Evolutionary conservation across 2,888 invertebrate species (phyloP).

Genomic region (Notodonta ziczac): DNA sequence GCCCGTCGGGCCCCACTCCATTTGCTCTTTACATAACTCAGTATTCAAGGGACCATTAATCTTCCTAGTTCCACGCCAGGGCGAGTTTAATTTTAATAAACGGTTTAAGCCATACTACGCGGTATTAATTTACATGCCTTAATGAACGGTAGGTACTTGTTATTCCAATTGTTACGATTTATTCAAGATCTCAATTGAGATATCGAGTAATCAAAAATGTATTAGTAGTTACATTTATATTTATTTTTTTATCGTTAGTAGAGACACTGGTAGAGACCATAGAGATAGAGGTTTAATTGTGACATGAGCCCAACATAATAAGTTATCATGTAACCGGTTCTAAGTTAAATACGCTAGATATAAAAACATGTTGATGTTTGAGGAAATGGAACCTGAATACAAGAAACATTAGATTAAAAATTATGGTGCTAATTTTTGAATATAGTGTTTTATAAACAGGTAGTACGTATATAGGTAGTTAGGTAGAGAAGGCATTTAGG

Average conservation of each 20-base stretch:
- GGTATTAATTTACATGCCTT: conserved; percentile 73
- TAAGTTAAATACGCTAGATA: too few species aligned
- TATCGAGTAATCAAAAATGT: conserved; percentile 42
- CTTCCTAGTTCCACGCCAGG: conserved; percentile 81
- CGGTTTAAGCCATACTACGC: conserved; percentile 71
- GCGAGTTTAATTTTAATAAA: conserved; percentile 83
- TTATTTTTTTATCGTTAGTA: conserved; percentile 12
- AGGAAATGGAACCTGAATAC: too few species aligned
- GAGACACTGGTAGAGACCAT: not conserved
- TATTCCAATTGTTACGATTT: conserved; percentile 54
- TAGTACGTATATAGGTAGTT: too few species aligned
- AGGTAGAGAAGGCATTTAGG: too few species aligned
- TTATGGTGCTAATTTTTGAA: too few species aligned
- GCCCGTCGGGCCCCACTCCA: conserved; percentile 74
- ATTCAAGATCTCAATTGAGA: conserved; percentile 49
- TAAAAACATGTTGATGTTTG: too few species aligned
- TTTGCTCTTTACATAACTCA: conserved; percentile 83
- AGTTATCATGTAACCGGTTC: too few species aligned
- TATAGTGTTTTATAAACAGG: too few species aligned
- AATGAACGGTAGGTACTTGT: conserved; percentile 66
- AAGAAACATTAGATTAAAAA: too few species aligned
- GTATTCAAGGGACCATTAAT: conserved; percentile 83
- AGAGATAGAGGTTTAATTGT: too few species aligned
- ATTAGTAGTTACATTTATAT: conserved; percentile 27
- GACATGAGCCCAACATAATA: too few species aligned